These are phyloP conservation scores for Pemphigus obesinymphae DNA, from an alignment of 1,140 invertebrate genomes.

Conservation along the genomic window DNA sequence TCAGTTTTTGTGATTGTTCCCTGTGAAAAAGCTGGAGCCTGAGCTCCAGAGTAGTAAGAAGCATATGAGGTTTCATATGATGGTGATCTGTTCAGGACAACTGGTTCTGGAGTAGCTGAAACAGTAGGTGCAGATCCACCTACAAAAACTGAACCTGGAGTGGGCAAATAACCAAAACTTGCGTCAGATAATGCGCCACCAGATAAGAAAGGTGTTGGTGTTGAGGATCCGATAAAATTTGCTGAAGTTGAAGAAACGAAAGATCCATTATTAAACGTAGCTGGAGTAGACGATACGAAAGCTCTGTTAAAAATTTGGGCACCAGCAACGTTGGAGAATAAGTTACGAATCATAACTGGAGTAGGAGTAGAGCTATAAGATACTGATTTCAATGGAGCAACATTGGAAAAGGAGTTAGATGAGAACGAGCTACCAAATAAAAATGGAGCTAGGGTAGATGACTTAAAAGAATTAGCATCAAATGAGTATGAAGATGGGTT, in stretches of 20 bases:
- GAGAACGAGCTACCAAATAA: neutral
- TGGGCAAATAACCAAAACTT: neutral
- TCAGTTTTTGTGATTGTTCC: neutral
- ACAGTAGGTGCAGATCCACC: neutral
- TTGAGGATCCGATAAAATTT: slow-evolving; percentile 10
- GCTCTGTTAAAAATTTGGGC: neutral
- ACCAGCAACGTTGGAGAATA: no score
- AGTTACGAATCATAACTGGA: no score
- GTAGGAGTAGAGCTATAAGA: no score
- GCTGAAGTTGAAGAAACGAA: neutral
- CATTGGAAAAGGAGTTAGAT: neutral
- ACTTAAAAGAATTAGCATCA: neutral
- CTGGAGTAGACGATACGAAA: neutral
- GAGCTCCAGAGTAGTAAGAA: neutral
- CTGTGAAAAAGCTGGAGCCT: neutral
- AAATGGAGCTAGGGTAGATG: slow-evolving; percentile 18
- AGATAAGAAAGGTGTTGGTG: neutral
- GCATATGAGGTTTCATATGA: slow-evolving; percentile 1
- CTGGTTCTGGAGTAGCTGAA: slow-evolving; percentile 23
- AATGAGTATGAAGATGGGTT: neutral
- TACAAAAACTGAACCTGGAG: neutral
- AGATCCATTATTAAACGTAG: neutral
- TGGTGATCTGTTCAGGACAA: neutral
- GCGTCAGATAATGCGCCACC: neutral
- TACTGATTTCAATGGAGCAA: neutral